Percentiles rank a stretch among this genome's conserved stretches.
These are phyloP conservation scores for Caranx melampygus DNA, from an alignment of 2,113 vertebrate species.

Conservation along the genomic window DNA sequence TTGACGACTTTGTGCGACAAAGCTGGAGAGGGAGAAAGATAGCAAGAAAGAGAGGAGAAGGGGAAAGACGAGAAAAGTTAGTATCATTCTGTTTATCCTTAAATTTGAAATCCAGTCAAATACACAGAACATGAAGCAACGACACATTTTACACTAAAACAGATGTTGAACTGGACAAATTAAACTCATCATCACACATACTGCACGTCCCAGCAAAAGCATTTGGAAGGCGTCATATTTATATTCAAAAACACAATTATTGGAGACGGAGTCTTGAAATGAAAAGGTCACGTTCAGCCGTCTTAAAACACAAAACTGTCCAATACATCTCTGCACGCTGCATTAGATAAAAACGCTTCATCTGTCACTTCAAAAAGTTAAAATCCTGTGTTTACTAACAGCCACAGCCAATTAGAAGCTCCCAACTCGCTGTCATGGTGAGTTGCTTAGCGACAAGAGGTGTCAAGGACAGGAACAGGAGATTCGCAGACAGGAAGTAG, in stretches of 20 bases:
- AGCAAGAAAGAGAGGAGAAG: neutral
- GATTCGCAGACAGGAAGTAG: conserved; percentile 48
- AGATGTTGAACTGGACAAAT: neutral
- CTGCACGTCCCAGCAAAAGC: neutral
- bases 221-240: neutral
- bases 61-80: neutral
- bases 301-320: conserved; percentile 3
- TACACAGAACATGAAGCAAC: neutral
- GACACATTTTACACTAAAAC: no score
- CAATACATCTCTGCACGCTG: neutral
- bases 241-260: neutral
- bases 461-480: conserved; percentile 54
- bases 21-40: conserved; percentile 11
- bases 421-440: conserved; percentile 50
- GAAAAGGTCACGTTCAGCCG: conserved; percentile 3
- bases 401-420: conserved; percentile 37
- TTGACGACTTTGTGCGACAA: neutral
- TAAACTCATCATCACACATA: neutral
- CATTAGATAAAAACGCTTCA: neutral
- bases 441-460: conserved; percentile 56
- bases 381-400: conserved; percentile 35
- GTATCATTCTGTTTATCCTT: conserved; percentile 9
- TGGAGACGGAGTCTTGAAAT: neutral
- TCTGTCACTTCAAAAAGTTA: conserved; percentile 17
- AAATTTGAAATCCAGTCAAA: conserved; percentile 8